Percentiles rank a stretch among this genome's conserved stretches.
phyloP scores from a whole-genome alignment of 2,888 invertebrate genomes.

The Campopleginae sp. region DNA sequence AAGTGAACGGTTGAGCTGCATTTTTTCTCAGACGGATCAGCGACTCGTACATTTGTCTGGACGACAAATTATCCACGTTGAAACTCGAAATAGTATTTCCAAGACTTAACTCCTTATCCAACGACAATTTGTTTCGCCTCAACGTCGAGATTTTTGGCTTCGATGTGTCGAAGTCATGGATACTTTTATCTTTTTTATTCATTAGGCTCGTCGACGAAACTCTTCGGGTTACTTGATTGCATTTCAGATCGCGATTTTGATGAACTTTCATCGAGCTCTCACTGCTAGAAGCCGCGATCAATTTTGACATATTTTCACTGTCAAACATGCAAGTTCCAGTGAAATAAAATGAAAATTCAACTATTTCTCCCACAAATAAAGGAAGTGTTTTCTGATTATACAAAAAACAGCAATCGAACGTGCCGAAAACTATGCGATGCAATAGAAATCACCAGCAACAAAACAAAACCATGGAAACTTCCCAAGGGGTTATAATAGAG shows the following conservation, averaged over 20 bases:
- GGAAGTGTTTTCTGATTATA: background rate
- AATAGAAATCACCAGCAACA: background rate
- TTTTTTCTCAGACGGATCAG: slow-evolving; percentile 65
- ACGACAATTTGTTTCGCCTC: slow-evolving; percentile 18
- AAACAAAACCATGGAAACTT: background rate
- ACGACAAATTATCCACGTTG: slow-evolving; percentile 65
- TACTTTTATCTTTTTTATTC: slow-evolving; percentile 44
- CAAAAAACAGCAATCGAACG: background rate
- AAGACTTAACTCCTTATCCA: slow-evolving; percentile 21
- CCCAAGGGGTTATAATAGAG: background rate
- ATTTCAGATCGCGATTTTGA: slow-evolving; percentile 21
- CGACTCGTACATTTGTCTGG: slow-evolving; percentile 65
- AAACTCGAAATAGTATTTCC: slow-evolving; percentile 40
- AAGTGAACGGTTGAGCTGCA: slow-evolving; percentile 70
- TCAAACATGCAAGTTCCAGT: background rate
- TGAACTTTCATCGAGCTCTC: slow-evolving; percentile 32
- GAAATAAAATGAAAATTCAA: background rate
- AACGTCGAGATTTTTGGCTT: slow-evolving; percentile 2
- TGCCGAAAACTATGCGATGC: background rate
- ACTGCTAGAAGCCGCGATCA: slow-evolving; percentile 27
- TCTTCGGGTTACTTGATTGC: slow-evolving; percentile 24
- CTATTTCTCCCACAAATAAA: background rate
- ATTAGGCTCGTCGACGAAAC: slow-evolving; percentile 19
- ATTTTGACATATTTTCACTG: slow-evolving; percentile 45
- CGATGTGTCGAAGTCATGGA: slow-evolving; percentile 22